Base-by-base conservation (phyloP, 2,888 invertebrate species). In the Eupithecia dodoneata region DNA sequence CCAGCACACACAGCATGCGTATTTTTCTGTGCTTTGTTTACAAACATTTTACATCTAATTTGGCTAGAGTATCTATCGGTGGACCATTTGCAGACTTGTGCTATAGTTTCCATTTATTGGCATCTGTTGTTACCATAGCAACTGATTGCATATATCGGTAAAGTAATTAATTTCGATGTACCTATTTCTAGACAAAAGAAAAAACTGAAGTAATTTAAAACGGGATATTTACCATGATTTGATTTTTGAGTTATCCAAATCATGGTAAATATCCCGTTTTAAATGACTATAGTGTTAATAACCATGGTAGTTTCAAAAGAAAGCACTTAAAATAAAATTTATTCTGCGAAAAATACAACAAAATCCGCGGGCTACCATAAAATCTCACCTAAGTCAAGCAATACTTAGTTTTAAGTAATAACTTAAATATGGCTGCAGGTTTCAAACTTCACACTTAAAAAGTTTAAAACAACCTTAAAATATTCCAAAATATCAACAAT, bases 341-440 rank as follows among this genome's bases (percentile, higher is more conserved):
- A 9, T n/a, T 59, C n/a, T 59, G 55, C 18, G 18, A 59, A 59
- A 59, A 59, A 18, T 59, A 9, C 18, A 18, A 59, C 15, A 55
- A 59, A 59, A 59, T 59, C 3, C 7, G 47, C 69, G 67, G n/a
- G 13, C 69, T 45, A 69, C 47, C 47, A 5, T 69, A 45, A 18
- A 45, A 59, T 59, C 18, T 69, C 47, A 69, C 44, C 69, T 69
- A 30, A 47, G 18, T 18, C 45, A 45, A 69, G n/a, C 69, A 45
- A 69, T 69, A 67, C 41, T 69, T 45, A 45, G 67, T 41, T 69
- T 45, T 69, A 42, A 45, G 45, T 69, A 69, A 69, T 69, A 69
- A 69, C 18, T 69, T 69, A 69, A 45, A 69, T 69, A 69, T 69
- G 69, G 69, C 69, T 47, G 69, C 69, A 69, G 18, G 45, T 69